Conservation (phyloP, 1,140 invertebrate genomes). For the Heterodera carotae region DNA sequence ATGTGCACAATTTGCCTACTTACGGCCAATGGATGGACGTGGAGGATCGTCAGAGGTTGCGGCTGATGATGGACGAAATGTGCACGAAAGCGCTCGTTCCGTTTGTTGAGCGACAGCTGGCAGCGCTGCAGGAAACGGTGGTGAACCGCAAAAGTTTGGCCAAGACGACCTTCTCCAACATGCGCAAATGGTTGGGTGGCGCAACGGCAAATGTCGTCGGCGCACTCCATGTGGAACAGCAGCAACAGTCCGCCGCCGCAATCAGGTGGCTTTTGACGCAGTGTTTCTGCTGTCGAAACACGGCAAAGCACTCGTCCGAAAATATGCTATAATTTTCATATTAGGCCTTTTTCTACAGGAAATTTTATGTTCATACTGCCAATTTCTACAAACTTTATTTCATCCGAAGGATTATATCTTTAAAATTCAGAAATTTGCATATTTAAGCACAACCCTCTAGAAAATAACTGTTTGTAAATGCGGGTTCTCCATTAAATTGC, state of each 20-base stretch:
- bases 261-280: constrained; percentile 22
- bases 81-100: constrained; percentile 46
- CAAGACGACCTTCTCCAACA: constrained; percentile 43
- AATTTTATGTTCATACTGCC: no score
- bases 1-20: neutral
- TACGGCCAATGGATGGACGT: constrained; percentile 45
- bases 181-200: constrained; percentile 47
- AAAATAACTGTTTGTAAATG: no score
- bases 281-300: no score
- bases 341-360: no score
- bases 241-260: neutral
- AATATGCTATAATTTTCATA: no score
- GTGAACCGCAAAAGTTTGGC: constrained; percentile 42
- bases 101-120: constrained; percentile 43
- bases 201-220: constrained; percentile 35
- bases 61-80: constrained; percentile 47
- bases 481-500: no score
- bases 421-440: no score
- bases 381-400: no score
- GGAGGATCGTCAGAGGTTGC: constrained; percentile 38
- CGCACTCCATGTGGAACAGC: constrained; percentile 3
- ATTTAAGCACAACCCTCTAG: no score
- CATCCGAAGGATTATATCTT: no score
- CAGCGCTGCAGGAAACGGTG: constrained; percentile 34
- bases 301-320: no score